A percentile compares a stretch with the other conserved stretches of the same genome.
Conservation (phyloP, 2,888 invertebrate species). For the Tipula helvola region DNA sequence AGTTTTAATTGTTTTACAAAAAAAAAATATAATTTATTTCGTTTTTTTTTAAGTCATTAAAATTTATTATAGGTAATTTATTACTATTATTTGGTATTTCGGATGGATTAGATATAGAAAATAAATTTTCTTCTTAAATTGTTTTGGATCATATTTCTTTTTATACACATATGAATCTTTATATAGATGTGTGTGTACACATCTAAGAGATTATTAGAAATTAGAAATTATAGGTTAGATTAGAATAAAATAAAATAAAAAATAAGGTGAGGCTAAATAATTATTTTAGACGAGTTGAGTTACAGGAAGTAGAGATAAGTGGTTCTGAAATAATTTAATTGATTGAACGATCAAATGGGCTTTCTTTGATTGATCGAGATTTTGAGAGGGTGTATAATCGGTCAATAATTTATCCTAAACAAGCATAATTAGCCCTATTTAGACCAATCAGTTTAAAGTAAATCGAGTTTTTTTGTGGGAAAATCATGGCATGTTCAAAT, state of each 20-base stretch:
- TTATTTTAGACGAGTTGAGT: not conserved
- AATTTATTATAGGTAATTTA: not conserved
- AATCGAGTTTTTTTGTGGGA: no score
- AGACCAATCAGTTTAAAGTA: no score
- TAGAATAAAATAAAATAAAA: not conserved
- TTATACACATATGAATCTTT: not conserved
- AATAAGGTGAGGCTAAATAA: not conserved
- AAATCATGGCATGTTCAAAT: no score
- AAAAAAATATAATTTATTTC: not conserved
- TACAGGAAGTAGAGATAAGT: not conserved
- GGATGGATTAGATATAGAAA: not conserved
- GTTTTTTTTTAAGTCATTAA: not conserved
- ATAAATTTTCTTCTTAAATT: not conserved
- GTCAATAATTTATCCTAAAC: no score
- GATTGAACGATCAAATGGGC: not conserved
- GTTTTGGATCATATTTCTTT: not conserved
- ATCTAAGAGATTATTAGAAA: not conserved
- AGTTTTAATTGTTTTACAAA: not conserved
- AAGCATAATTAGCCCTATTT: no score
- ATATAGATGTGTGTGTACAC: no score
- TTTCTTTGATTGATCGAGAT: no score
- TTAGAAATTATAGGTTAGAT: not conserved
- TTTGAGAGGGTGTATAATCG: no score
- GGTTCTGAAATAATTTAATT: not conserved
- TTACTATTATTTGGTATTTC: not conserved